phyloP scores from a whole-genome alignment of 2,113 vertebrate species.

The Crotalus viridis region DNA sequence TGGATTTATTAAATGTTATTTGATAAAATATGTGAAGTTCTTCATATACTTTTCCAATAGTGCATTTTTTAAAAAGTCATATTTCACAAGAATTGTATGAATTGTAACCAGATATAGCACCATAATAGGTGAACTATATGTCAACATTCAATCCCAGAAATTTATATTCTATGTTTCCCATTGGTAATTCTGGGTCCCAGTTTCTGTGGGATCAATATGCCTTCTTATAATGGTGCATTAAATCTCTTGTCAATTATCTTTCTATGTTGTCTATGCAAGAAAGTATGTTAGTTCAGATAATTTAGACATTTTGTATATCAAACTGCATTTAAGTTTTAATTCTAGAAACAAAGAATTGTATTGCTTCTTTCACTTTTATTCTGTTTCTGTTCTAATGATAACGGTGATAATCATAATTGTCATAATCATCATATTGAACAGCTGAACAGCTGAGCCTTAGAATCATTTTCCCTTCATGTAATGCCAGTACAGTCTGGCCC shows the following conservation, averaged over 20 bases:
- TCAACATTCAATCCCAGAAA: neutral
- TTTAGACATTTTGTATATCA: neutral
- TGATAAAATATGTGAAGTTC: neutral
- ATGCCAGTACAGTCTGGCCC: neutral
- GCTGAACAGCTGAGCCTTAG: neutral
- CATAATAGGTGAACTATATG: neutral
- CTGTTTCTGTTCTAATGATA: neutral
- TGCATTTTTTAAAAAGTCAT: neutral
- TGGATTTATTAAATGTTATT: neutral
- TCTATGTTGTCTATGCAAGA: neutral
- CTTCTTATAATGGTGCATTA: neutral
- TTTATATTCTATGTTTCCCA: neutral
- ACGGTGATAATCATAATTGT: neutral
- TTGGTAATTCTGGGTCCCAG: neutral
- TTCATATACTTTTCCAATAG: neutral
- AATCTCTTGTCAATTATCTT: neutral
- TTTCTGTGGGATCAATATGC: neutral
- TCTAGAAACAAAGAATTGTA: neutral
- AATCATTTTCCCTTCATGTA: neutral
- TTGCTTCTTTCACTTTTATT: neutral
- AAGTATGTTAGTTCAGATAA: neutral
- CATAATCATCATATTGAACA: neutral
- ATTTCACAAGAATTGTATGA: neutral
- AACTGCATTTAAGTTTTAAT: neutral
- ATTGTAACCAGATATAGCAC: neutral